A percentile compares a stretch with the other conserved stretches of the same genome.
phyloP scores from a whole-genome alignment of 2,797 vertebrate species.

The Antennarius maculatus region DNA sequence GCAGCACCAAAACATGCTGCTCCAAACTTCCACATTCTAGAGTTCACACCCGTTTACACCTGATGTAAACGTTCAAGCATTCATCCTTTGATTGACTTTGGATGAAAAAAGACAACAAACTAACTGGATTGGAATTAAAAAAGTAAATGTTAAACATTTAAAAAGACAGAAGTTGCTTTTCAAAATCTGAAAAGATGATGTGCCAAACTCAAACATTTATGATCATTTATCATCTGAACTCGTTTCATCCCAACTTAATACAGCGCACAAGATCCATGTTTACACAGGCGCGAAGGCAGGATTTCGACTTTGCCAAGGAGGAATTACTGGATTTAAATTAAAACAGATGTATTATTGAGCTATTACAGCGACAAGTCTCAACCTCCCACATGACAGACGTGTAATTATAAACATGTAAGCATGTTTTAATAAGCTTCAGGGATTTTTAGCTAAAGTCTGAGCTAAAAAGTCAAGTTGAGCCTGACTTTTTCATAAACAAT shows the following conservation, averaged over 20 bases:
- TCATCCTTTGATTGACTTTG: slow-evolving; percentile 3
- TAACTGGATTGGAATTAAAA: neutral
- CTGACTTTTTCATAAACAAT: slow-evolving; percentile 26
- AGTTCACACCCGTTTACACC: neutral
- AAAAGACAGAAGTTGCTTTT: neutral
- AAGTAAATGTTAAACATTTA: slow-evolving; percentile 1
- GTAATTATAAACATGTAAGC: slow-evolving; percentile 7
- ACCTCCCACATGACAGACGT: slow-evolving; percentile 5
- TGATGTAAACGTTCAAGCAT: neutral
- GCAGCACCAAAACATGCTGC: neutral
- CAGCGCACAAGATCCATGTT: slow-evolving; percentile 44
- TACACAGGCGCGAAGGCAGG: slow-evolving; percentile 32
- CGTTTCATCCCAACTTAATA: slow-evolving; percentile 29
- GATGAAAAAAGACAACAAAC: neutral
- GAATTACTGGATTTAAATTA: slow-evolving; percentile 42
- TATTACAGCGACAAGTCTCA: slow-evolving; percentile 11
- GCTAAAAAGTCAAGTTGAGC: slow-evolving; percentile 18
- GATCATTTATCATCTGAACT: slow-evolving; percentile 8
- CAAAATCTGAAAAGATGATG: neutral
- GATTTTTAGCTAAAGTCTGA: slow-evolving; percentile 15
- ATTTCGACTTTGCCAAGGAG: slow-evolving; percentile 38
- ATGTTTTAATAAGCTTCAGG: slow-evolving; percentile 27
- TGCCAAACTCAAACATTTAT: slow-evolving; percentile 48
- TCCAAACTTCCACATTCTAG: neutral
- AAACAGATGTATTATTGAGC: slow-evolving; percentile 40